phyloP scores from a whole-genome alignment of 30 jellyfish, hydroid and myxozoan genomes.

The Aurelia sp. region DNA sequence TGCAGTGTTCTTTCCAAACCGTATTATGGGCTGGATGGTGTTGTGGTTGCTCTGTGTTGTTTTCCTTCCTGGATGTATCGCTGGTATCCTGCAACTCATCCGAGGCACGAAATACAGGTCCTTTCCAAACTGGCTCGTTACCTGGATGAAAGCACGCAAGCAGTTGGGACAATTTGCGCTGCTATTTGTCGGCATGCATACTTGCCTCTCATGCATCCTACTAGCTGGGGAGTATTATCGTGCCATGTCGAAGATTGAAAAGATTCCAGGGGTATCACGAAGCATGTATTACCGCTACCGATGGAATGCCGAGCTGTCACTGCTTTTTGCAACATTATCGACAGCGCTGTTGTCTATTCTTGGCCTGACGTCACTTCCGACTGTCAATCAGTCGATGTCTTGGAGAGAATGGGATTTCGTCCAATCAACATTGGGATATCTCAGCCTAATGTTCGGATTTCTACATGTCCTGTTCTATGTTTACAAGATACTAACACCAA shows the following conservation, averaged over 20 bases:
- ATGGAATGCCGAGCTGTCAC: slow-evolving; percentile 68
- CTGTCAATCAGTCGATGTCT: slow-evolving; percentile 83
- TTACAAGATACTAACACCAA: slow-evolving; percentile 7
- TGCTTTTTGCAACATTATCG: slow-evolving; percentile 77
- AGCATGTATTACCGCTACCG: slow-evolving; percentile 38
- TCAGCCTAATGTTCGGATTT: slow-evolving; percentile 58
- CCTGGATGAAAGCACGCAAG: slow-evolving; percentile 88
- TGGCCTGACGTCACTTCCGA: slow-evolving; percentile 87
- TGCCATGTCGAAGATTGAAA: slow-evolving; percentile 16
- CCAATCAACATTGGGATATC: slow-evolving; percentile 73
- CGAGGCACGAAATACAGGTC: slow-evolving; percentile 77
- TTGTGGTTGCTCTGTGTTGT: slow-evolving; percentile 58
- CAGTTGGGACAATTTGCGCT: slow-evolving; percentile 78
- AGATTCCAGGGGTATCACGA: slow-evolving; percentile 31
- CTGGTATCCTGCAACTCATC: slow-evolving; percentile 75
- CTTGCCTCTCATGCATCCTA: slow-evolving; percentile 57
- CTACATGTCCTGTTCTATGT: slow-evolving; percentile 67
- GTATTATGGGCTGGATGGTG: slow-evolving; percentile 68
- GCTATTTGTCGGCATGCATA: slow-evolving; percentile 72
- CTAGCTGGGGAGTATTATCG: slow-evolving; percentile 73
- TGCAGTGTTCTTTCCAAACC: slow-evolving; percentile 6
- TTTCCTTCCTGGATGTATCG: slow-evolving; percentile 80
- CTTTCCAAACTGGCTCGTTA: slow-evolving; percentile 84
- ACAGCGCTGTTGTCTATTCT: slow-evolving; percentile 61
- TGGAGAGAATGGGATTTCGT: slow-evolving; percentile 94